Conservation (phyloP, 2,797 vertebrate species). For the Pygocentrus nattereri region DNA sequence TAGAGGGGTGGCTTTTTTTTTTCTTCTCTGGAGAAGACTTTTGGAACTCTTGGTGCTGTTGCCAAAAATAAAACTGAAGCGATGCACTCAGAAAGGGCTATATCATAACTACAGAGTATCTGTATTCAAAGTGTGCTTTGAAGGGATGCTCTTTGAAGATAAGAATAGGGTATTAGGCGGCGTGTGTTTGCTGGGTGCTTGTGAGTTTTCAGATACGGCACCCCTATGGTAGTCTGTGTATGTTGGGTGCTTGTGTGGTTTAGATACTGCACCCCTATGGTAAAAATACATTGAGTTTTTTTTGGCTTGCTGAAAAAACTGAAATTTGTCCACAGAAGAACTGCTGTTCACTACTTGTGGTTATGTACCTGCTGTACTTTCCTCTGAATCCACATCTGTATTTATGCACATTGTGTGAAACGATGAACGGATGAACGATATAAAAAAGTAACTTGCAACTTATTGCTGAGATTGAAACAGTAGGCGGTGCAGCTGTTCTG, state of each 20-base stretch:
- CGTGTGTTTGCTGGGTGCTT: background rate
- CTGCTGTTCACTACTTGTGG: no score
- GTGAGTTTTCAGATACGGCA: background rate
- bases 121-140: conserved; percentile 41
- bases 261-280: background rate
- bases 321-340: no score
- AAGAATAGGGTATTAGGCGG: conserved; percentile 26
- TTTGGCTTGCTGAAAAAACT: no score
- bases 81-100: conserved; percentile 10
- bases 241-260: background rate
- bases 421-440: background rate
- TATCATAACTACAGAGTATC: conserved; percentile 27
- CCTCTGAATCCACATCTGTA: background rate
- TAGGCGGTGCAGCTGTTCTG: background rate
- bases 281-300: background rate
- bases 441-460: background rate
- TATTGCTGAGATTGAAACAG: background rate
- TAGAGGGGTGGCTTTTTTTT: conserved; percentile 26
- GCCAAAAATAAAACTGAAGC: conserved; percentile 33
- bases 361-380: background rate
- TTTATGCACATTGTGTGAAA: background rate
- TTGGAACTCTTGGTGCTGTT: conserved; percentile 31
- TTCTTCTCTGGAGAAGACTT: conserved; percentile 26
- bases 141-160: conserved; percentile 47
- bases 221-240: background rate